phyloP scores from a whole-genome alignment of 2,113 vertebrate species.

The Motacilla tschutschensis region DNA sequence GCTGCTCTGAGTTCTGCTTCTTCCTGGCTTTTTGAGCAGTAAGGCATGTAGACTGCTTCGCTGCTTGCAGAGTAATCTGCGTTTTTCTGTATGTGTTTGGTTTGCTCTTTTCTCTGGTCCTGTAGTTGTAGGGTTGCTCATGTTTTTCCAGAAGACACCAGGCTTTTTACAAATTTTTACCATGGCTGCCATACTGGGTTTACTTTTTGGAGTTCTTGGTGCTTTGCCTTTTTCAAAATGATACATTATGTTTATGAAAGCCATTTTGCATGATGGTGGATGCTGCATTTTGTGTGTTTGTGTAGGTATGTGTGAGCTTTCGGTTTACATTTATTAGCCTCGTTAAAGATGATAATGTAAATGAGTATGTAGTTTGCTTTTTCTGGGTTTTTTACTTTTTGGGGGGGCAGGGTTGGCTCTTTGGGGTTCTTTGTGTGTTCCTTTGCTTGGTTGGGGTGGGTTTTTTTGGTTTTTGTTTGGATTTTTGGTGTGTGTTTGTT shows the following conservation, averaged over 20 bases:
- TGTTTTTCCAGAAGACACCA: background rate
- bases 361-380: background rate
- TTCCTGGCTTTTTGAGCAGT: background rate
- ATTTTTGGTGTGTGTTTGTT: no score
- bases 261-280: background rate
- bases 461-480: background rate
- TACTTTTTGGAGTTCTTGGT: background rate
- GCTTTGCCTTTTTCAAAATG: background rate
- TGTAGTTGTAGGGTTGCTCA: accelerated
- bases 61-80: background rate
- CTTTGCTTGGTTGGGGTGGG: background rate
- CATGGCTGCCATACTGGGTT: background rate
- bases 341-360: background rate
- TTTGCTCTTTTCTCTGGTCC: background rate
- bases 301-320: background rate
- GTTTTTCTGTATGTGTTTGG: background rate
- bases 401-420: accelerated
- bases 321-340: background rate
- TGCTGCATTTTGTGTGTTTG: background rate
- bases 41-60: accelerated
- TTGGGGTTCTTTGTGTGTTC: accelerated
- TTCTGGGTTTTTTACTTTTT: background rate
- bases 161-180: background rate
- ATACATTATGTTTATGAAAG: background rate
- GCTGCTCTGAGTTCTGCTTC: background rate